Percentiles rank a stretch among this genome's conserved stretches.
Evolutionary conservation across 2,113 vertebrate species (phyloP).

Genomic region (Dinomys branickii): DNA sequence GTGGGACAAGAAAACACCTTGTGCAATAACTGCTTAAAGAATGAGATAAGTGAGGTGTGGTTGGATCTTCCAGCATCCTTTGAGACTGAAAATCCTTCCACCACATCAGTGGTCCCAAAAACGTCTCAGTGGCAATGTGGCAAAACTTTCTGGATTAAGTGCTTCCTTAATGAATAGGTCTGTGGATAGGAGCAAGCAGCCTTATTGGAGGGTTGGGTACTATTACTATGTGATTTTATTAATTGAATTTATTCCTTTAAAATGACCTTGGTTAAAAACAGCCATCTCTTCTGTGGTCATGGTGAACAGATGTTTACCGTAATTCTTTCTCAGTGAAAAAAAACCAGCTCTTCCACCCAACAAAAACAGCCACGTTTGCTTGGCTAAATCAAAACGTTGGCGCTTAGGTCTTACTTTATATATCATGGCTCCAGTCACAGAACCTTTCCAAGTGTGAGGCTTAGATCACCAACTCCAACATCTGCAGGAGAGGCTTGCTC

Average conservation of each 20-base stretch:
- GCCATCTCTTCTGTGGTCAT: conserved; percentile 86
- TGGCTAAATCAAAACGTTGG: conserved; percentile 85
- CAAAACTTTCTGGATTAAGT: conserved; percentile 65
- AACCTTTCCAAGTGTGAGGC: conserved; percentile 80
- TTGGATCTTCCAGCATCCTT: conserved; percentile 41
- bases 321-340: conserved; percentile 85
- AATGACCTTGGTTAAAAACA: conserved; percentile 86
- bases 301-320: conserved; percentile 90
- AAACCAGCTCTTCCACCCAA: conserved; percentile 86
- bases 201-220: conserved; percentile 76
- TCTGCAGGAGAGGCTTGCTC: conserved; percentile 83
- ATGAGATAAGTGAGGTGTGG: background rate
- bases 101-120: background rate
- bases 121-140: conserved; percentile 68
- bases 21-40: background rate
- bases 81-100: background rate
- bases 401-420: conserved; percentile 84
- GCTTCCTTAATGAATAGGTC: conserved; percentile 78
- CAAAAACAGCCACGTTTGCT: conserved; percentile 87
- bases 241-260: conserved; percentile 87
- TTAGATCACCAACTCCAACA: conserved; percentile 83
- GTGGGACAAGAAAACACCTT: background rate
- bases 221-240: conserved; percentile 82
- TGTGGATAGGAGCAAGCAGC: conserved; percentile 81
- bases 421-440: conserved; percentile 82